Percentiles rank a stretch among this genome's conserved stretches.
phyloP scores from a whole-genome alignment of 2,113 vertebrate species.

The Xiphophorus hellerii region DNA sequence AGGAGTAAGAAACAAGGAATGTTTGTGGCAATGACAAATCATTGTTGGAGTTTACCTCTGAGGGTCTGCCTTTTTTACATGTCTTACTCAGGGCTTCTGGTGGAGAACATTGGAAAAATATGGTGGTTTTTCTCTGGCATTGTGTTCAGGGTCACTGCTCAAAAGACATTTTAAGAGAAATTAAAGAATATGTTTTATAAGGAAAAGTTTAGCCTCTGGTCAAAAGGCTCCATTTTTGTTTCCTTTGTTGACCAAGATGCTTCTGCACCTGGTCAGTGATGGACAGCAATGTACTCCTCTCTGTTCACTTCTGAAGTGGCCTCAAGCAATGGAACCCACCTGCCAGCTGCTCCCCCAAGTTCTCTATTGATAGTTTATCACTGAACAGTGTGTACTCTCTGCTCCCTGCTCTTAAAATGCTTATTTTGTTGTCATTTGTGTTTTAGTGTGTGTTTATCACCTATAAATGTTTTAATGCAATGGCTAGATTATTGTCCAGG shows the following conservation, averaged over 20 bases:
- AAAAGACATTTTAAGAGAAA: constrained; percentile 12
- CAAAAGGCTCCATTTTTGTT: constrained; percentile 8
- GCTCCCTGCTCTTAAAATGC: neutral
- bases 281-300: neutral
- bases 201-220: neutral
- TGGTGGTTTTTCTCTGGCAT: constrained; percentile 31
- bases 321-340: neutral
- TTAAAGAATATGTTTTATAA: neutral
- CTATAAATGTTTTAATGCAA: no score
- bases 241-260: neutral
- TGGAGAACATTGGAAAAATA: neutral
- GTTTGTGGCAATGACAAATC: constrained; percentile 54
- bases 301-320: neutral
- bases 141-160: constrained; percentile 20
- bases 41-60: constrained; percentile 46
- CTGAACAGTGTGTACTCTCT: no score
- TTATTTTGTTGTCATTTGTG: no score
- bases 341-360: neutral
- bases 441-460: neutral
- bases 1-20: constrained; percentile 25
- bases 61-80: constrained; percentile 47
- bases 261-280: neutral
- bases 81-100: constrained; percentile 37
- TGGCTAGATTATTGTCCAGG: no score
- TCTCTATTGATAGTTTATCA: neutral